phyloP scores from a whole-genome alignment of 2,113 vertebrate species.

The Petrocephalus zakoni region DNA sequence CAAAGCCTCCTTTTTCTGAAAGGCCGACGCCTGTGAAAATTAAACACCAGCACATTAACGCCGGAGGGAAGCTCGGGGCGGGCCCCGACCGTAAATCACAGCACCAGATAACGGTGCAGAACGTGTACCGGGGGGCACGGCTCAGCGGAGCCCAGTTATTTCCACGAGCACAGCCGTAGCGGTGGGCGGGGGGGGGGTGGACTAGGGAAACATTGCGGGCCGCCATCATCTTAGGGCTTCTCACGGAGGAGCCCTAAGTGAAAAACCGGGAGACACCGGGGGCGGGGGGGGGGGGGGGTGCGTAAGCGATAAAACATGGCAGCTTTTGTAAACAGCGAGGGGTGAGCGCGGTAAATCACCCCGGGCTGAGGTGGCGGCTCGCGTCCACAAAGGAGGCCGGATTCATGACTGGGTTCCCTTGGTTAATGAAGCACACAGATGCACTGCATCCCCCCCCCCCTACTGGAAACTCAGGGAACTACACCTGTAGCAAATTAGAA shows the following conservation, averaged over 20 bases:
- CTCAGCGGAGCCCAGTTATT: neutral
- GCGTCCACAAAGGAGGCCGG: neutral
- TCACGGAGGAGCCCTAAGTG: too few species aligned
- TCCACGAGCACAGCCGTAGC: neutral
- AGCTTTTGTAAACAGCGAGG: neutral
- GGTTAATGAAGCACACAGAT: neutral
- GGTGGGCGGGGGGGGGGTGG: neutral
- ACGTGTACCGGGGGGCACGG: neutral
- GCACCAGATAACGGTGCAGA: neutral
- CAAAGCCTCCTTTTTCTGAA: neutral
- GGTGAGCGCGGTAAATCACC: neutral
- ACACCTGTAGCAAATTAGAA: neutral
- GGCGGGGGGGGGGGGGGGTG: too few species aligned
- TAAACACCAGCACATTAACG: neutral
- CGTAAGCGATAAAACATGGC: neutral
- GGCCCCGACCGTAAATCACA: constrained; percentile 3
- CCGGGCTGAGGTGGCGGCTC: neutral
- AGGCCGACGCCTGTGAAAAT: neutral
- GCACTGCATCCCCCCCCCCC: neutral
- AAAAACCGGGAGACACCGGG: too few species aligned
- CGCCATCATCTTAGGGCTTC: too few species aligned
- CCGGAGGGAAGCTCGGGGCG: neutral
- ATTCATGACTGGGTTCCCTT: neutral
- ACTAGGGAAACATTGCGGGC: too few species aligned
- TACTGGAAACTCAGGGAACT: neutral